Evolutionary conservation across 2,113 vertebrate species (phyloP), one percentile per base, ranked within the genome.

Genomic region (Saguinus midas): DNA sequence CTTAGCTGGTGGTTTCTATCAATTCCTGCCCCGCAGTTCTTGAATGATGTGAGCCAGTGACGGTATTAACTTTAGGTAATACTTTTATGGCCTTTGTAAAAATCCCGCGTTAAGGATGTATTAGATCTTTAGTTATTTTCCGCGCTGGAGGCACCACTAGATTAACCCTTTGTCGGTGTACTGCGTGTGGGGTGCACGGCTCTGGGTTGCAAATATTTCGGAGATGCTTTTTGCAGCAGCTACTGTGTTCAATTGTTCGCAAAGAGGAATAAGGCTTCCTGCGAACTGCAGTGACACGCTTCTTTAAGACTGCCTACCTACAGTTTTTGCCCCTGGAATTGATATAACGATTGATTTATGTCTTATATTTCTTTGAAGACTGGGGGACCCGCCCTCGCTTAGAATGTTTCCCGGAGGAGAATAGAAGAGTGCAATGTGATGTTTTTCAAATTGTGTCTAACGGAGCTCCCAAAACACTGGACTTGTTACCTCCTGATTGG

Each of bases 151-250:
- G 35, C 90, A 25, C 90, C 96, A 48, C 92, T 37, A 25, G 86
- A 92, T 98, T 98, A 98, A 98, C 98, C 96, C 98, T 90, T 78
- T 94, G 91, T 97, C 45, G 79, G n/a, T 64, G 23, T 21, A 50
- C 82, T 90, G 95, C 96, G 25, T 95, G 88, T 45, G 97, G 94
- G 76, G 80, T 86, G 72, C 64, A 61, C 96, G 2, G 17, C 82
- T 81, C 61, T 32, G 96, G 50, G 75, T 55, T 80, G 83, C 78
- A 73, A 21, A 80, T 52, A 18, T 35, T 37, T 66, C 61, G 45
- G 73, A 90, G 96, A 48, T 94, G 64, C 72, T 94, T 76, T 96
- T 81, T 14, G 96, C 82, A 23, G 91, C 95, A 20, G 96, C 37
- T 64, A 3, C 55, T 66, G 35, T 64, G 4, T 61, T 66, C 21